These are phyloP conservation scores for Anthopleura xanthogrammica DNA, from an alignment of 92 coral and sea anemone species.

Conservation along the genomic window DNA sequence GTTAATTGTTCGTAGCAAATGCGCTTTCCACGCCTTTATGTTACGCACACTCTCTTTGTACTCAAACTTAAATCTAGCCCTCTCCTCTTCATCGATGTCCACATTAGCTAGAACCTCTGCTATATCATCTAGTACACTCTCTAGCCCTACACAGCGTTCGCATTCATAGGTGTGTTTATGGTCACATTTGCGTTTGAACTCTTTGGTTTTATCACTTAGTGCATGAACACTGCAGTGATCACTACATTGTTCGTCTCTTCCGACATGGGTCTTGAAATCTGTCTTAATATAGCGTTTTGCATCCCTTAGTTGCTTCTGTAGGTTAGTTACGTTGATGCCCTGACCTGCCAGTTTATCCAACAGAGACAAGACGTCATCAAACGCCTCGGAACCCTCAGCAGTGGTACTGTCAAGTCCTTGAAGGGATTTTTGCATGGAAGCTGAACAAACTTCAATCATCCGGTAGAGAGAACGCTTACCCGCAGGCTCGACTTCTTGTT, in stretches of 20 bases:
- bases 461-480: too few relatives aligned
- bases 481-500: too few relatives aligned
- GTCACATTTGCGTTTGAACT: slow-evolving; percentile 20
- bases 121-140: slow-evolving; percentile 27
- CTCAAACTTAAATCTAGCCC: background rate
- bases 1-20: too few relatives aligned
- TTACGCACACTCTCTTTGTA: too few relatives aligned
- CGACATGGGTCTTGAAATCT: slow-evolving; percentile 40
- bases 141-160: background rate
- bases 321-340: slow-evolving; percentile 1
- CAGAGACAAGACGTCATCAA: slow-evolving; percentile 6
- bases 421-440: slow-evolving; percentile 1
- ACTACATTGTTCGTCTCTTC: slow-evolving; percentile 40
- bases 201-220: too few relatives aligned
- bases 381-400: slow-evolving; percentile 33
- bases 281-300: slow-evolving; percentile 32
- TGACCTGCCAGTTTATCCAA: slow-evolving; percentile 27
- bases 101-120: slow-evolving; percentile 13
- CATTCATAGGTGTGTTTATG: slow-evolving; percentile 39
- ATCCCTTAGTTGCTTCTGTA: slow-evolving; percentile 30
- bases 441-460: slow-evolving; percentile 11
- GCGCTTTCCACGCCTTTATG: too few relatives aligned
- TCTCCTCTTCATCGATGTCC: slow-evolving; percentile 28
- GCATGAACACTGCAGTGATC: too few relatives aligned
- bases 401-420: slow-evolving; percentile 34